Base-by-base conservation (phyloP, 1,140 invertebrate genomes). In the Habropoda laboriosa region DNA sequence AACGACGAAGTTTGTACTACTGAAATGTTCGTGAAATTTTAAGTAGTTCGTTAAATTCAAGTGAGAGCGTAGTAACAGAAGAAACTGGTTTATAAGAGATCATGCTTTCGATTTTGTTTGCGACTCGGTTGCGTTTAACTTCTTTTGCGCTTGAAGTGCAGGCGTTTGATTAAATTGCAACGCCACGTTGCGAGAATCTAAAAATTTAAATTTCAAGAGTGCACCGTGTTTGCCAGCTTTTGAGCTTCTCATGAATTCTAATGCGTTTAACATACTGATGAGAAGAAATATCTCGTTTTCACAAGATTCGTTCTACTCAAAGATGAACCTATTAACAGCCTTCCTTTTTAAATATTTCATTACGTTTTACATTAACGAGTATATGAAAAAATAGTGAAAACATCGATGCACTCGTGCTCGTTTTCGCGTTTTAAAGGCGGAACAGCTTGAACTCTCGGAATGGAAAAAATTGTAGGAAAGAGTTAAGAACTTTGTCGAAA, bases 161-260 rank as follows among this genome's bases (percentile, higher is more conserved):
- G 24, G 27, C 24, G 40, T 72, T 57, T 45, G 53, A 58, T 72
- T 60, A 60, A 72, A 60, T 72, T 72, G 40, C 70, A 60, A 32
- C 68, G 24, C 2, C 35, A n/a, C n/a, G 40, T 47, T 64, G 58
- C 24, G 38, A 64, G 40, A 64, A 74, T 40, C 45, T 58, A 40
- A 64, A 64, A 51, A 63, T 74, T 74, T 74, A 18, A 74, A 72
- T 72, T 72, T 72, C 55, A 60, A 47, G 13, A 40, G 21, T 8
- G 27, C 40, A 7, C n/a, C 40, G 40, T 13, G 55, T 35, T 47
- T 16, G 21, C 21, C 70, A 47, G n/a, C 55, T 27, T 72, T 60
- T 60, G 42, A 72, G 40, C n/a, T 32, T 32, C 40, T 72, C 70
- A 72, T 60, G 70, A 72, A 72, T 72, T 42, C 40, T 35, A 58